phyloP scores from a whole-genome alignment of 2,888 invertebrate genomes.

The Loripinus fragilis region DNA sequence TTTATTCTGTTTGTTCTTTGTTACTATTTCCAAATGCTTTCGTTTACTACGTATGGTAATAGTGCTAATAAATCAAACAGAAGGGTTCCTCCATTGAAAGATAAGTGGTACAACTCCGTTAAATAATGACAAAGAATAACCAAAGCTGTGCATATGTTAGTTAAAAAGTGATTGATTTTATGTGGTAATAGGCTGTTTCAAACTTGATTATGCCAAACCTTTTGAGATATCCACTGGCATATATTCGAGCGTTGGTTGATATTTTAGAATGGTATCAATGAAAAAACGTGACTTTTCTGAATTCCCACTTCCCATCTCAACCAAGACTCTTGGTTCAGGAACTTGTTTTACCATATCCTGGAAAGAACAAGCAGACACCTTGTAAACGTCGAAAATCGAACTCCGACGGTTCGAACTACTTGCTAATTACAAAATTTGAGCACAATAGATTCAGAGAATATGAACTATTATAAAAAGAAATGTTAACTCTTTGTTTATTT shows the following conservation, averaged over 20 bases:
- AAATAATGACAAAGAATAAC: neutral
- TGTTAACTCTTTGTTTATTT: no score
- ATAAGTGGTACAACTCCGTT: neutral
- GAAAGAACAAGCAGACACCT: neutral
- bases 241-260: slow-evolving; percentile 48
- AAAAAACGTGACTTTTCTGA: slow-evolving; percentile 52
- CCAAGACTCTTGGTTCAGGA: slow-evolving; percentile 32
- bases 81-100: no score
- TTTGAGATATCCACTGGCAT: slow-evolving; percentile 57
- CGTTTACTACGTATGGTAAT: no score
- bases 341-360: slow-evolving; percentile 50
- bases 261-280: slow-evolving; percentile 48
- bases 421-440: neutral
- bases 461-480: no score
- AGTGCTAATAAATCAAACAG: no score
- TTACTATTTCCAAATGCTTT: no score
- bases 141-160: neutral
- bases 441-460: no score
- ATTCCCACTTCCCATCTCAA: slow-evolving; percentile 62
- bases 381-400: neutral
- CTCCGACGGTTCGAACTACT: no score
- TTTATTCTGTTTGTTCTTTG: no score
- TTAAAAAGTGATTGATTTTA: neutral
- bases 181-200: neutral
- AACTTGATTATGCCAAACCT: slow-evolving; percentile 30